Base-by-base conservation (phyloP, 1,140 invertebrate genomes). In the Pogonus chalceus region DNA sequence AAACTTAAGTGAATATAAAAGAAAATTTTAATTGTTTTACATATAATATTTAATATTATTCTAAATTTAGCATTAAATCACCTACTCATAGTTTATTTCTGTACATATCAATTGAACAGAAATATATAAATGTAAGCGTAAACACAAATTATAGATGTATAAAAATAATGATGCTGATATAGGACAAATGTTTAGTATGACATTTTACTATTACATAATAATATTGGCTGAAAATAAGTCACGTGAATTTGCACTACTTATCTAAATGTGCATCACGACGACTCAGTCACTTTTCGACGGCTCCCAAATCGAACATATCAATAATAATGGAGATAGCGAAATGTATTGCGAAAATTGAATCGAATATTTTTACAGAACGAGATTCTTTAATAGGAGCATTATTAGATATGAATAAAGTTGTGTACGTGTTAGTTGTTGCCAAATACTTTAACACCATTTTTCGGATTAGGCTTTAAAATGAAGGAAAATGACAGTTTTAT, bases 161-260 rank as follows among this genome's bases (percentile, higher is more conserved):
- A 43, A 12, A 43, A 43, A 43, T 43, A 43, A 43, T 43, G 37
- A 43, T 43, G 37, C 7, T 43, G 26, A 43, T 43, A 43, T 43
- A 43, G 37, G 37, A 10, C 37, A 18, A 16, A 10, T 18, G 18
- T 31, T 31, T 31, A 18, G 4, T 43, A 4, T 43, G 37, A 43
- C 37, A 43, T 43, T 43, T 43, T 43, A 7, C 37, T 16, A 18
- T 43, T 43, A 43, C 37, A 16, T 43, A 43, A 43, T 3, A 16
- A 18, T 10, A 43, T 43, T 43, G 37, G 37, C 7, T 43, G 37
- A 18, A 18, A 43, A 43, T 43, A 9, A 4, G 18, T 43, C 37
- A 43, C 37, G 18, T 43, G 37, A 31, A 4, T 31, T 31, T 14
- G n/a, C n/a, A n/a, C n/a, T n/a, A n/a, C n/a, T n/a, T n/a, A n/a